Percentiles rank a stretch among this genome's conserved stretches.
Evolutionary conservation across 2,888 invertebrate genomes (phyloP).

Genomic region (Gastracanthus pulcherrimus): DNA sequence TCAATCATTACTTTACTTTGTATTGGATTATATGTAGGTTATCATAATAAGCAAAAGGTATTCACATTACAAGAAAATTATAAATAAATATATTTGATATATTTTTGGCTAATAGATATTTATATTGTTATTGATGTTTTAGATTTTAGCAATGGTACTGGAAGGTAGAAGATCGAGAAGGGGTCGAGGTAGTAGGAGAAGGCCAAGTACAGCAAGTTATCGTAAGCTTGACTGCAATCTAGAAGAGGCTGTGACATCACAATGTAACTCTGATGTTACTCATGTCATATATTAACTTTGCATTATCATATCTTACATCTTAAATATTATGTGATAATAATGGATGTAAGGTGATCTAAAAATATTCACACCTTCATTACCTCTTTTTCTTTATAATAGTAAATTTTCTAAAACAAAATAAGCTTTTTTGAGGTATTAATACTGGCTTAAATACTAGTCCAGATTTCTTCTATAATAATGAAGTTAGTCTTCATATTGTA

Average conservation of each 20-base stretch:
- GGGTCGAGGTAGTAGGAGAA: constrained; percentile 75
- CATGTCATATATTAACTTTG: constrained; percentile 80
- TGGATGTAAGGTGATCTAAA: constrained; percentile 4
- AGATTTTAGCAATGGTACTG: constrained; percentile 83
- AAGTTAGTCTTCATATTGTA: constrained; percentile 6
- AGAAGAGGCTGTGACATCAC: constrained; percentile 84
- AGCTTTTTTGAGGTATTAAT: neutral
- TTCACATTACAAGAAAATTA: constrained; percentile 37
- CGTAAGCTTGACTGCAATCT: constrained; percentile 83
- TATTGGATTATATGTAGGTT: constrained; percentile 82
- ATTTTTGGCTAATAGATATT: neutral
- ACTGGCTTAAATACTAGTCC: neutral
- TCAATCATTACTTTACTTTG: constrained; percentile 81
- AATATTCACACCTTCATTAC: no score
- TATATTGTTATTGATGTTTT: constrained; percentile 21
- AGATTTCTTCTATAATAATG: neutral
- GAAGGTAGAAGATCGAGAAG: constrained; percentile 80
- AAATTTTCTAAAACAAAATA: neutral
- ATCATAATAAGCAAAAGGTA: constrained; percentile 84
- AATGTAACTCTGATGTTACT: constrained; percentile 79
- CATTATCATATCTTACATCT: neutral
- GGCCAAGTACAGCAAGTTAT: constrained; percentile 83
- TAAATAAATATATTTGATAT: neutral
- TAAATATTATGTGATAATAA: constrained; percentile 25
- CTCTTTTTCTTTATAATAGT: neutral